Evolutionary conservation across 2,797 vertebrate genomes (phyloP), one percentile per base, ranked within the genome.

Genomic region (Sphenopsis melanotis): DNA sequence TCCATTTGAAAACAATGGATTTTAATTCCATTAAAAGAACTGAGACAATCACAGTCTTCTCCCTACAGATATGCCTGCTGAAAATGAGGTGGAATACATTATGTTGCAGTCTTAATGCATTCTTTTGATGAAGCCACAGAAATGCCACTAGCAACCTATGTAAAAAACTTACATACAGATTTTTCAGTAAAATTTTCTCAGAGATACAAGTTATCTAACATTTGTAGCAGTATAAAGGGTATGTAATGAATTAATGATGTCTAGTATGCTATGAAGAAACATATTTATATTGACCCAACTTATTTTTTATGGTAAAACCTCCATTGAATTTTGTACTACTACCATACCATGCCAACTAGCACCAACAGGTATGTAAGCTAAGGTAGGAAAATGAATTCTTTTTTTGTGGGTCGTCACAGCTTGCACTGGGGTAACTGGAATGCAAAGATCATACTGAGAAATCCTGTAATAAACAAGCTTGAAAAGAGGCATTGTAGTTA

Each of bases 71-170:
- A 79, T 81, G 81, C 42, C 29, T 39, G 14, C 12, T 65, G 56
- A 95, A 82, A 94, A 65, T 37, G 57, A 88, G 42, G 32, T 7
- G 12, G 32, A 59, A 56, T 69, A 65, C 4, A 30, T 80, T 71
- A 53, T 56, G 17, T 27, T 75, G 39, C 27, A 89, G 30, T 42
- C 29, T 68, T 70, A 60, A 83, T 39, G 22, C 30, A 29, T 65
- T 86, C 37, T 84, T 96, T 76, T 71, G 55, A 74, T 83, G 68
- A 91, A 94, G 55, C 46, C 42, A 68, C 37, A 85, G 83, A 91
- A 93, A 84, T 55, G 10, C 36, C 42, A 88, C 50, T 72, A 78
- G n/a, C 23, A 95, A 70, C 29, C 55, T 57, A 41, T 46, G 37
- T 52, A 56, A 77, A 72, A 95, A 61, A 2, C 24, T 59, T 76